phyloP scores from a whole-genome alignment of 2,888 invertebrate genomes.

The Nephrotoma guestfalica region DNA sequence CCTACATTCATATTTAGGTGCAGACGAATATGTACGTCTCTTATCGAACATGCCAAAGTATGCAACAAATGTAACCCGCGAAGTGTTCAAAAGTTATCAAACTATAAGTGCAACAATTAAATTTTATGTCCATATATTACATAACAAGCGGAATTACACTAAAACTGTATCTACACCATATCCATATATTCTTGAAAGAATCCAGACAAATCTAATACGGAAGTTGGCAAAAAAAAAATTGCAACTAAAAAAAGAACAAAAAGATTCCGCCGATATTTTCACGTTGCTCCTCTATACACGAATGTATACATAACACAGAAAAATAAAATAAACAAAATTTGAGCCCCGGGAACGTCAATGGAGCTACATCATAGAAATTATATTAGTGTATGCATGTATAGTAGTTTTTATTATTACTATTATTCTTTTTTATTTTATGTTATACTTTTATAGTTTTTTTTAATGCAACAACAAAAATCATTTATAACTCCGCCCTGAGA shows the following conservation, averaged over 20 bases:
- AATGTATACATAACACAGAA: neutral
- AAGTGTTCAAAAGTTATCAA: no score
- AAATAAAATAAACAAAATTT: neutral
- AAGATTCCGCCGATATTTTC: neutral
- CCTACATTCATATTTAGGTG: no score
- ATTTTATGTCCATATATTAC: neutral
- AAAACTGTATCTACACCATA: neutral
- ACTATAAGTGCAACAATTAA: no score
- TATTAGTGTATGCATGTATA: neutral
- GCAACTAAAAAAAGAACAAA: neutral
- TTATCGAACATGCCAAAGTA: no score
- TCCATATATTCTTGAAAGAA: neutral
- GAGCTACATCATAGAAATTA: conserved; percentile 4
- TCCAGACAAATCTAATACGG: neutral
- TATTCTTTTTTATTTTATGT: neutral
- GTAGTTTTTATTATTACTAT: neutral
- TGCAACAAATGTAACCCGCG: no score
- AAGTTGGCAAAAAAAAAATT: neutral
- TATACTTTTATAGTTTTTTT: neutral
- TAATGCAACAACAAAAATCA: neutral
- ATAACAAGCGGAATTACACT: neutral
- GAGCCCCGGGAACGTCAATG: conserved; percentile 6
- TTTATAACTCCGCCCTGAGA: neutral
- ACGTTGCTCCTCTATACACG: neutral
- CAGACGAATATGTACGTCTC: no score